A percentile compares a stretch with the other conserved stretches of the same genome.
Evolutionary conservation across 2,113 vertebrate genomes (phyloP).

Genomic region (Entomyzon cyanotis): DNA sequence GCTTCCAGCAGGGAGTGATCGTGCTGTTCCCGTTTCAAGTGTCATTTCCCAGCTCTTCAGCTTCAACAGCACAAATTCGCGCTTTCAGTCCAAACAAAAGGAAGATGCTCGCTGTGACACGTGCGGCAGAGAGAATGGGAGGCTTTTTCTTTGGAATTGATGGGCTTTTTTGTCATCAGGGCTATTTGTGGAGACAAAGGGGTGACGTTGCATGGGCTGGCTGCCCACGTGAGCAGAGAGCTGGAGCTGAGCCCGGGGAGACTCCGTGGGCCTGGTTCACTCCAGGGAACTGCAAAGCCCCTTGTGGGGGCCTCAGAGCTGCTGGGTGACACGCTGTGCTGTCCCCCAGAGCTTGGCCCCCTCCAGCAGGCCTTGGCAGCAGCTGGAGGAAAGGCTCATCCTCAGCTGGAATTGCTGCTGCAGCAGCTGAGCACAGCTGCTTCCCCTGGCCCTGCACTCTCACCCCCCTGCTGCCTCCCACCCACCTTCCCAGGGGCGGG

Average conservation of each 20-base stretch:
- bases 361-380: not conserved
- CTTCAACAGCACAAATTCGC: not conserved
- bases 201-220: not conserved
- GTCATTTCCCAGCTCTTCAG: not conserved
- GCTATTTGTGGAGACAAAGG: not conserved
- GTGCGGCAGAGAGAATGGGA: not conserved
- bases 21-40: not conserved
- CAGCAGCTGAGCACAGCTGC: not conserved
- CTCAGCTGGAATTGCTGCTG: not conserved
- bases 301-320: fast-evolving
- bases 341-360: not conserved
- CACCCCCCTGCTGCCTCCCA: not conserved
- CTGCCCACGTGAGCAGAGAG: not conserved
- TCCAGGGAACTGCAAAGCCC: not conserved
- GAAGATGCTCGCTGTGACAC: not conserved
- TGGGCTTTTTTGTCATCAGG: not conserved
- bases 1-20: not conserved
- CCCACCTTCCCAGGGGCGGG: not conserved
- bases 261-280: not conserved
- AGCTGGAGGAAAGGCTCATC: not conserved
- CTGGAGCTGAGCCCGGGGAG: fast-evolving
- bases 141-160: not conserved
- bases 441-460: not conserved
- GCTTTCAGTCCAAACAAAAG: not conserved
- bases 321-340: not conserved